These are phyloP conservation scores for Trichogramma evanescens DNA, from an alignment of 2,888 invertebrate species.

Conservation along the genomic window DNA sequence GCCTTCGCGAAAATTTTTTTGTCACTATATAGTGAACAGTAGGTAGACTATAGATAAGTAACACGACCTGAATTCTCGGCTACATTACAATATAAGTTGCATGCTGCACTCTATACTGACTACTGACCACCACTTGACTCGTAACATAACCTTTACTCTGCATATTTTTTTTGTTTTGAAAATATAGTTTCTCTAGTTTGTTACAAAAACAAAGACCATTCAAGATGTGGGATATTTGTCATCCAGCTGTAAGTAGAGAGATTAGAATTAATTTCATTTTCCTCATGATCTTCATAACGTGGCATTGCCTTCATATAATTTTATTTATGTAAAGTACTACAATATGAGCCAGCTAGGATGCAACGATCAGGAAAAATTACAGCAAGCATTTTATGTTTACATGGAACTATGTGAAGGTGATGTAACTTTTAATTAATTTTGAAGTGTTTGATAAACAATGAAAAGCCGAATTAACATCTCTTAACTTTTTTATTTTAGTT, in stretches of 20 bases:
- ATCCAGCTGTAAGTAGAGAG: conserved; percentile 37
- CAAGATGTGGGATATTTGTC: conserved; percentile 37
- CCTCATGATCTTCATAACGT: not conserved
- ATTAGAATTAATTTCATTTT: not conserved
- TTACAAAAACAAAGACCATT: not conserved
- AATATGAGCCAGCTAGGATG: conserved; percentile 48
- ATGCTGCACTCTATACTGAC: too few species aligned
- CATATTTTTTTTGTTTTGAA: too few species aligned
- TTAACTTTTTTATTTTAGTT: conserved; percentile 30
- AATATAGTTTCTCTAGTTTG: not conserved
- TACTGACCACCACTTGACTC: too few species aligned
- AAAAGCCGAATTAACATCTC: not conserved
- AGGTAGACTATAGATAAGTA: too few species aligned
- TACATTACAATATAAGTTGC: too few species aligned
- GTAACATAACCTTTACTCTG: too few species aligned
- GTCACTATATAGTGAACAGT: too few species aligned
- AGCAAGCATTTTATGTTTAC: conserved; percentile 51
- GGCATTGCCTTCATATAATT: not conserved
- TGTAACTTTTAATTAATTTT: conserved; percentile 11
- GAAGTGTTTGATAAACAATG: conserved; percentile 4
- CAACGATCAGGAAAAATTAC: conserved; percentile 45
- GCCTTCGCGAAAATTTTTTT: too few species aligned
- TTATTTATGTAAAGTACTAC: conserved; percentile 39
- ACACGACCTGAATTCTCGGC: too few species aligned
- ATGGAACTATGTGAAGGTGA: conserved; percentile 54